Percentiles rank a stretch among this genome's conserved stretches.
These are phyloP conservation scores for Danio rerio DNA, from an alignment of 2,113 vertebrate species.

Conservation along the genomic window GRCz12tu NC_133177.1:44393501-44394000, in stretches of 20 bases:
- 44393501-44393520: conserved; percentile 5
- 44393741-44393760: neutral
- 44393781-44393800: neutral
- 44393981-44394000: too few species aligned
- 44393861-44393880: too few species aligned
- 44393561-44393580: neutral
- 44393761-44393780: neutral
- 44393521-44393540: neutral
- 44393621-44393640: conserved; percentile 55
- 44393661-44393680: neutral
- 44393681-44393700: neutral
- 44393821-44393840: too few species aligned
- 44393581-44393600: neutral
- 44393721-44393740: neutral
- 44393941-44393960: too few species aligned
- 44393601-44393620: conserved; percentile 9
- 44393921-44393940: too few species aligned
- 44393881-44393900: too few species aligned
- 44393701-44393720: neutral
- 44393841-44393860: too few species aligned
- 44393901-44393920: too few species aligned
- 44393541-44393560: neutral
- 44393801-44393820: neutral
- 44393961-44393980: too few species aligned
- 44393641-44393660: neutral